Conservation (phyloP, 2,888 invertebrate species). For the Melanostoma scalare region DNA sequence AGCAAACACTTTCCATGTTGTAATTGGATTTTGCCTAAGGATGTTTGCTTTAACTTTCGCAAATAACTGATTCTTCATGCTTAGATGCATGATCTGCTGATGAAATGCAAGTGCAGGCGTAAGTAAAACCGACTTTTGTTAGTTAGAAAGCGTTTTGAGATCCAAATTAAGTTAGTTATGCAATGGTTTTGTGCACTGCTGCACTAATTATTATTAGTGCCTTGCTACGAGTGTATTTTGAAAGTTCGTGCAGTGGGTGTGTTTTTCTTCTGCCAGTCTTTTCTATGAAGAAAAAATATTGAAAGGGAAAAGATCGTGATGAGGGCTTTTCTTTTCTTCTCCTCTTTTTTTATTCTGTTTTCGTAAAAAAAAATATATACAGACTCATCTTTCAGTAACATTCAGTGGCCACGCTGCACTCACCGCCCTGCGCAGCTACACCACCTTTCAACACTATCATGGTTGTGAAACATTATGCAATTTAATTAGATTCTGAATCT, state of each 20-base stretch:
- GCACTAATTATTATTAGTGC: constrained; percentile 6
- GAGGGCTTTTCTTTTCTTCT: background rate
- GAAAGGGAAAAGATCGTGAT: constrained; percentile 26
- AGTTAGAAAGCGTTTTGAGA: background rate
- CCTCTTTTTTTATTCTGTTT: background rate
- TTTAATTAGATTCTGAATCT: background rate
- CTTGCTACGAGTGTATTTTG: background rate
- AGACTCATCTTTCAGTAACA: constrained; percentile 18
- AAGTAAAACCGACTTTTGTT: background rate
- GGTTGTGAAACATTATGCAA: constrained; percentile 14
- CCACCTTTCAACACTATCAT: too few relatives aligned
- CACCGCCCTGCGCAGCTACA: too few relatives aligned
- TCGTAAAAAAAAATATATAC: background rate
- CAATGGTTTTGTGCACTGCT: constrained; percentile 9
- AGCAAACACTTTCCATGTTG: background rate
- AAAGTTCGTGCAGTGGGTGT: constrained; percentile 36
- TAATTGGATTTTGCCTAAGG: background rate
- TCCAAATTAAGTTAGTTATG: constrained; percentile 1
- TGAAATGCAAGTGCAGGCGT: background rate
- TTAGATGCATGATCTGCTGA: background rate
- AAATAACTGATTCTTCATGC: background rate
- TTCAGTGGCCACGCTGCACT: background rate
- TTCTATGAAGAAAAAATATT: background rate
- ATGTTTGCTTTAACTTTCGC: too few relatives aligned
- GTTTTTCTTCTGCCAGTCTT: background rate